Conservation (phyloP, 1,140 invertebrate species). For the Zaprionus capensis region DNA sequence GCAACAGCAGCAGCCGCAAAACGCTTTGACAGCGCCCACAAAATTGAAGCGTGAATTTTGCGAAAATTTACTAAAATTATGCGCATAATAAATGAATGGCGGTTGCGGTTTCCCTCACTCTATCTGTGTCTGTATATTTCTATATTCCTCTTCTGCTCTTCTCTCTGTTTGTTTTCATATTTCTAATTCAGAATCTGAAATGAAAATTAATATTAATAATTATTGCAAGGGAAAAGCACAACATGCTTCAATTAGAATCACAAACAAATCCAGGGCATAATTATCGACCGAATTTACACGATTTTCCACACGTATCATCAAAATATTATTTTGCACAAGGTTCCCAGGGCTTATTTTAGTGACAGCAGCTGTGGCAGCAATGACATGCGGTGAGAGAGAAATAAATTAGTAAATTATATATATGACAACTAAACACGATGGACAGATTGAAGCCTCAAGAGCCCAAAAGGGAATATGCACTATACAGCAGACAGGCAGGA, state of each 20-base stretch:
- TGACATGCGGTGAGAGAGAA: not conserved
- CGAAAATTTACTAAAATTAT: conserved; percentile 44
- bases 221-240: conserved; percentile 15
- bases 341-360: not conserved
- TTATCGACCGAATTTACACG: not conserved
- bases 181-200: conserved; percentile 23
- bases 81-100: conserved; percentile 43
- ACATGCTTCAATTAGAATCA: conserved; percentile 5
- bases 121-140: not conserved
- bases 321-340: not conserved
- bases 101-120: conserved; percentile 11
- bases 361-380: not conserved
- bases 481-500: not conserved
- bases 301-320: not conserved
- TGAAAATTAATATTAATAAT: conserved; percentile 36
- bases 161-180: conserved; percentile 26
- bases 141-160: not conserved
- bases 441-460: not conserved
- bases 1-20: conserved; percentile 36
- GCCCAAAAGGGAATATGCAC: not conserved
- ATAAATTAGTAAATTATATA: not conserved
- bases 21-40: conserved; percentile 46
- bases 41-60: conserved; percentile 45
- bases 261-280: conserved; percentile 6
- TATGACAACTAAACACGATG: no score